phyloP scores from a whole-genome alignment of 2,888 invertebrate species.

The Synergus japonicus region DNA sequence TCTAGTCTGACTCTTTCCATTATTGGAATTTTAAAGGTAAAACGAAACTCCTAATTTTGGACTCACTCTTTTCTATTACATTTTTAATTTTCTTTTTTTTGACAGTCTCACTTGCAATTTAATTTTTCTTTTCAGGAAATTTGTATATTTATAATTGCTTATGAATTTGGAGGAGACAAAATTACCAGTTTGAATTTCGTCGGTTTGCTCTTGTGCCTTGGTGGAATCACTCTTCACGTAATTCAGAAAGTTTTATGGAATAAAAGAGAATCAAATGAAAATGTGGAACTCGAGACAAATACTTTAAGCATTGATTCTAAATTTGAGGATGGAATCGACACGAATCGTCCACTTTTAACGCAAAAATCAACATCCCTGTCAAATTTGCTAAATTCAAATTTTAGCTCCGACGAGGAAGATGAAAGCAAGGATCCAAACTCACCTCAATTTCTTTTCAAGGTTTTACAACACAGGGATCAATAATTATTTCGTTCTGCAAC shows the following conservation, averaged over 20 bases:
- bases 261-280: constrained; percentile 64
- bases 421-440: constrained; percentile 75
- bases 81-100: constrained; percentile 3
- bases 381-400: constrained; percentile 72
- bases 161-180: constrained; percentile 91
- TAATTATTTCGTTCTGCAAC: neutral
- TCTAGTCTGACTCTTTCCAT: constrained; percentile 98
- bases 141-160: constrained; percentile 92
- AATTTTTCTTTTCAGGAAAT: constrained; percentile 85
- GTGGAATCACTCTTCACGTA: constrained; percentile 92
- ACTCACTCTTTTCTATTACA: constrained; percentile 41
- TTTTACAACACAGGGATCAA: constrained; percentile 76
- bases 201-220: constrained; percentile 91
- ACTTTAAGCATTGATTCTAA: constrained; percentile 63
- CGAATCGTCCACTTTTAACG: constrained; percentile 70
- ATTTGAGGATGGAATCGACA: constrained; percentile 66
- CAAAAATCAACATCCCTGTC: constrained; percentile 75
- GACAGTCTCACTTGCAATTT: neutral
- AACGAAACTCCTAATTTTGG: constrained; percentile 31
- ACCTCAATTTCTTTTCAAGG: constrained; percentile 78
- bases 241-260: constrained; percentile 81
- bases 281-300: constrained; percentile 71
- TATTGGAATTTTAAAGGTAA: constrained; percentile 97
- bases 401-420: constrained; percentile 73
- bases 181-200: constrained; percentile 89